phyloP scores from a whole-genome alignment of 2,888 invertebrate species.

The Lasioglossum marginatum region DNA sequence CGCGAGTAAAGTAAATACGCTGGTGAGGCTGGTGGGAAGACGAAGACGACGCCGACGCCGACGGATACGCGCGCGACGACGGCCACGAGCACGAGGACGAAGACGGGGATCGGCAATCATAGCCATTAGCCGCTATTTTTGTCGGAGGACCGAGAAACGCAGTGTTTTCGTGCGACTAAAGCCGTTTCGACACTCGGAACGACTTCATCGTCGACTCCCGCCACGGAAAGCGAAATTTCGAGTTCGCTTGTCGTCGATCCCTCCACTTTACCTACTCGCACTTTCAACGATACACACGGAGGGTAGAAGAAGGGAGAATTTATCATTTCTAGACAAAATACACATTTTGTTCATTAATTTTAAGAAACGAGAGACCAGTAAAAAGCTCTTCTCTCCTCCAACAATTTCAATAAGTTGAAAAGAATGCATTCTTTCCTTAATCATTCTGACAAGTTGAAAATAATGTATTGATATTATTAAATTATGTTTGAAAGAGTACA shows the following conservation, averaged over 20 bases:
- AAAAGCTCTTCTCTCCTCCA: no score
- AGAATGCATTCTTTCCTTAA: no score
- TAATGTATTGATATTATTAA: no score
- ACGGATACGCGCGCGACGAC: constrained; percentile 25
- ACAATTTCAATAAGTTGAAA: no score
- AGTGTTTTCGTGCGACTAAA: constrained; percentile 67
- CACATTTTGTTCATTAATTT: neutral
- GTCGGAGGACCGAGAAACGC: constrained; percentile 68
- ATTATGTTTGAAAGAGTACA: no score
- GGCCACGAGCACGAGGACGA: constrained; percentile 10
- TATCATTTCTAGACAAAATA: neutral
- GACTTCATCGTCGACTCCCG: constrained; percentile 33
- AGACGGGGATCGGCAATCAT: constrained; percentile 67
- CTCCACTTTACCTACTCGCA: neutral
- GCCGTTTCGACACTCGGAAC: constrained; percentile 52
- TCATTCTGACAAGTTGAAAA: no score
- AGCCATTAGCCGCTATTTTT: constrained; percentile 74
- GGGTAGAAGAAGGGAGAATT: neutral
- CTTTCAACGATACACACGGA: neutral
- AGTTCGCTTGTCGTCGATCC: neutral
- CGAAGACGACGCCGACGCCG: constrained; percentile 7
- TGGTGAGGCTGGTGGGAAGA: constrained; percentile 27
- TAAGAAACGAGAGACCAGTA: no score
- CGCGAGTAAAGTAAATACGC: constrained; percentile 65
- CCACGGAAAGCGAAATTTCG: neutral